phyloP scores from a whole-genome alignment of 1,140 invertebrate genomes.

The Pachyrhynchus sulphureomaculatus region DNA sequence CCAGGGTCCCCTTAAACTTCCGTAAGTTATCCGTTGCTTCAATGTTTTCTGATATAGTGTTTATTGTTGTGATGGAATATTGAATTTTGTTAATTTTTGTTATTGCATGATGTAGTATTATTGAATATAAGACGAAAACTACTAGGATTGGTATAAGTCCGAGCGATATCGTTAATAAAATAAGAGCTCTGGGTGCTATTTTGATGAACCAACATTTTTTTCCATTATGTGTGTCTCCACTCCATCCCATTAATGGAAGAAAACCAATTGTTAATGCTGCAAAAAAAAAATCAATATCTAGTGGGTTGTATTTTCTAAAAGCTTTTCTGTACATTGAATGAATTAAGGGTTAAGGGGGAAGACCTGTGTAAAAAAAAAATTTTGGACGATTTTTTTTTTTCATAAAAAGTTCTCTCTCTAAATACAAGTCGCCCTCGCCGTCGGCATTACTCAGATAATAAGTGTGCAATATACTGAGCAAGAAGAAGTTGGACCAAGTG shows the following conservation, averaged over 20 bases:
- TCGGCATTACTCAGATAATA: too few relatives aligned
- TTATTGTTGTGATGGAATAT: constrained; percentile 22
- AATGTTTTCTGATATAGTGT: constrained; percentile 13
- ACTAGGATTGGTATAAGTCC: constrained; percentile 56
- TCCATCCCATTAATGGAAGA: constrained; percentile 57
- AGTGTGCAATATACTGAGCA: too few relatives aligned
- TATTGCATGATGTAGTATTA: constrained; percentile 56
- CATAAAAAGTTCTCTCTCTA: too few relatives aligned
- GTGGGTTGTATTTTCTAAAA: too few relatives aligned
- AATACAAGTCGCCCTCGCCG: too few relatives aligned
- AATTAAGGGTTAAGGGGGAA: too few relatives aligned
- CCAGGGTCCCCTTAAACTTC: constrained; percentile 38
- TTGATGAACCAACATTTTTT: constrained; percentile 57
- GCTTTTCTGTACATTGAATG: too few relatives aligned
- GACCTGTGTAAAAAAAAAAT: too few relatives aligned
- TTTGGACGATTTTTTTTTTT: too few relatives aligned
- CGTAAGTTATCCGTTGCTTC: constrained; percentile 34
- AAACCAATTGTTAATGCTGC: constrained; percentile 58
- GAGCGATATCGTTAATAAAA: constrained; percentile 55
- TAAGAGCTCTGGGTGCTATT: constrained; percentile 54
- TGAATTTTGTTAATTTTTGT: constrained; percentile 53
- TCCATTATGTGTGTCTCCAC: constrained; percentile 51
- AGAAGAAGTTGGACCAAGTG: too few relatives aligned
- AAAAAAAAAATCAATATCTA: constrained; percentile 38
- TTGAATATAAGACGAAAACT: constrained; percentile 57